Conservation (phyloP, 2,113 vertebrate species). For the Atherinomorus stipes region DNA sequence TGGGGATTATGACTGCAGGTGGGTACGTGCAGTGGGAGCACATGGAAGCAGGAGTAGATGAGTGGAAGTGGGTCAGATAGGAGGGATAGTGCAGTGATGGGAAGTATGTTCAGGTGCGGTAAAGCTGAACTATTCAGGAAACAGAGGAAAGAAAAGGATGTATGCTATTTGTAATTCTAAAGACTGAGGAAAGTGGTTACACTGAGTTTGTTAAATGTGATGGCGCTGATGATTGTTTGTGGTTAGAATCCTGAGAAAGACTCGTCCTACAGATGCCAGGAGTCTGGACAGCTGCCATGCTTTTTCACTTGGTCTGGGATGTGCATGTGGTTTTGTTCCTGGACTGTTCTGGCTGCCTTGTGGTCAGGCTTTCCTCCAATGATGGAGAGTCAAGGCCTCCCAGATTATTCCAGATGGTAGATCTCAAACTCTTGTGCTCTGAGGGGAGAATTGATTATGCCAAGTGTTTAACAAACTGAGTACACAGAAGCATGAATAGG, state of each 20-base stretch:
- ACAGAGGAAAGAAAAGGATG: not conserved
- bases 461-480: slow-evolving; percentile 40
- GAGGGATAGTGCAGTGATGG: not conserved
- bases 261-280: slow-evolving; percentile 35
- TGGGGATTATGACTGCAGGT: slow-evolving; percentile 63
- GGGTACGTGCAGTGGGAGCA: slow-evolving; percentile 46
- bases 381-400: slow-evolving; percentile 12
- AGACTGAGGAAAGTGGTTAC: not conserved
- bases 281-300: slow-evolving; percentile 9
- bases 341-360: not conserved
- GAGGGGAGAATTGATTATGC: slow-evolving; percentile 39
- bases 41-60: slow-evolving; percentile 27
- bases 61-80: slow-evolving; percentile 18
- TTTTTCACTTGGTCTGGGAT: slow-evolving; percentile 20
- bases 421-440: slow-evolving; percentile 13
- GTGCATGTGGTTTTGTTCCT: slow-evolving; percentile 40
- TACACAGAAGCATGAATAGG: slow-evolving; percentile 8
- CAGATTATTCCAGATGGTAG: slow-evolving; percentile 50
- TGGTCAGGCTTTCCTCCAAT: slow-evolving; percentile 13
- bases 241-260: slow-evolving; percentile 19
- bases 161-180: not conserved
- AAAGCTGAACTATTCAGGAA: not conserved
- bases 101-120: slow-evolving; percentile 6
- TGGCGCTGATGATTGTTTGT: not conserved
- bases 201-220: not conserved